Evolutionary conservation across 2,113 vertebrate genomes (phyloP), one percentile per base, ranked within the genome.

Genomic region (Lampris megalopsis): DNA sequence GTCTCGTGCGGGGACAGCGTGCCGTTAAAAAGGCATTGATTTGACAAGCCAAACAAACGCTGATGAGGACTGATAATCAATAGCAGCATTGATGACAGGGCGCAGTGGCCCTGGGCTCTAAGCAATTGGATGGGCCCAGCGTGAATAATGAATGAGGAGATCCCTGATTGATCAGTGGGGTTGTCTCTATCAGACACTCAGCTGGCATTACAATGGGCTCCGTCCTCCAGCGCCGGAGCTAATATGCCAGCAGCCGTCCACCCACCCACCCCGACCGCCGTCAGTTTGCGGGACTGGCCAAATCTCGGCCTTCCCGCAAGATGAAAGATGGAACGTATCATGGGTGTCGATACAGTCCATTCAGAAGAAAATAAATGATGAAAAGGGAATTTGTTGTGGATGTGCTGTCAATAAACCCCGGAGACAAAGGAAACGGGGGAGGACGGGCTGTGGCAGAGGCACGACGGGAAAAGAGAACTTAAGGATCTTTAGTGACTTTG

Each of bases 91-190:
- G 92, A 92, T 93, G 89, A 91, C 84, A 85, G 86, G 64, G 79
- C 70, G 86, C 35, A 85, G 89, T 87, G 88, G 92, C 92, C 90
- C 81, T 86, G 87, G 90, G 92, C 92, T 85, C 80, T 59, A 8
- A 88, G 88, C 88, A 71, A 91, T 89, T 88, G 90, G 89, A 91
- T 65, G 84, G 79, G 81, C 86, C 90, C 73, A 57, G 72, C 56
- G 86, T 92, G 90, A 92, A 92, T 91, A 92, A 91, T 92, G 87
- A 92, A 93, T 92, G 91, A 93, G 83, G 88, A 89, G 84, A 85
- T 88, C 84, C 89, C 88, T 86, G 84, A 92, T 91, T 93, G 90
- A 92, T 92, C 90, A 86, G 78, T 56, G 73, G 83, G 76, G 75
- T 83, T 86, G 84, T 91, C 89, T 90, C 73, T 75, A 69, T 76